Evolutionary conservation across 2,888 invertebrate species (phyloP).

Genomic region (Leptura quadrifasciata): DNA sequence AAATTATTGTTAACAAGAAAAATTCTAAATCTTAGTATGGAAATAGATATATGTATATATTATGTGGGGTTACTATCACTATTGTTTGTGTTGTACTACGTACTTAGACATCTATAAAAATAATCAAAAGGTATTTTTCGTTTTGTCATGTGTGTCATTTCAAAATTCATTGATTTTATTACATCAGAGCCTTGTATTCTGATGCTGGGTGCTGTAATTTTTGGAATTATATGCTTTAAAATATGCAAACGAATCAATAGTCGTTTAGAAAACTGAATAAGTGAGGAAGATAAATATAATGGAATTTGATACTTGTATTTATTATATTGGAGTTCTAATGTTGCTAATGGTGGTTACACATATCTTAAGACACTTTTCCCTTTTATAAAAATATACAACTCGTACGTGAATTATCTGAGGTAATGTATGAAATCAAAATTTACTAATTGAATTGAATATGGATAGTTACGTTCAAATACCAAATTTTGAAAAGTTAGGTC

Average conservation of each 20-base stretch:
- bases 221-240: slow-evolving; percentile 39
- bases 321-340: slow-evolving; percentile 50
- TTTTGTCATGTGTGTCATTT: slow-evolving; percentile 37
- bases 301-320: slow-evolving; percentile 52
- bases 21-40: slow-evolving; percentile 36
- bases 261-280: background rate
- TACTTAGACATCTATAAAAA: slow-evolving; percentile 49
- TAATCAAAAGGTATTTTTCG: background rate
- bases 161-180: slow-evolving; percentile 42
- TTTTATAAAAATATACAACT: slow-evolving; percentile 29
- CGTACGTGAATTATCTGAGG: background rate
- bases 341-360: slow-evolving; percentile 46
- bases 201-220: slow-evolving; percentile 20
- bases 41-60: slow-evolving; percentile 58
- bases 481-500: background rate
- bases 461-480: background rate
- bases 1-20: slow-evolving; percentile 17
- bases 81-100: slow-evolving; percentile 52
- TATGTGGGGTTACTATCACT: slow-evolving; percentile 59
- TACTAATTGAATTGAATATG: background rate
- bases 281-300: slow-evolving; percentile 29
- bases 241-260: slow-evolving; percentile 7
- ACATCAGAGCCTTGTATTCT: slow-evolving; percentile 30
- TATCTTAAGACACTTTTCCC: slow-evolving; percentile 37
- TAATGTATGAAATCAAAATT: slow-evolving; percentile 17